Evolutionary conservation across 1,140 invertebrate species (phyloP).

Genomic region (Aphidius gifuensis): DNA sequence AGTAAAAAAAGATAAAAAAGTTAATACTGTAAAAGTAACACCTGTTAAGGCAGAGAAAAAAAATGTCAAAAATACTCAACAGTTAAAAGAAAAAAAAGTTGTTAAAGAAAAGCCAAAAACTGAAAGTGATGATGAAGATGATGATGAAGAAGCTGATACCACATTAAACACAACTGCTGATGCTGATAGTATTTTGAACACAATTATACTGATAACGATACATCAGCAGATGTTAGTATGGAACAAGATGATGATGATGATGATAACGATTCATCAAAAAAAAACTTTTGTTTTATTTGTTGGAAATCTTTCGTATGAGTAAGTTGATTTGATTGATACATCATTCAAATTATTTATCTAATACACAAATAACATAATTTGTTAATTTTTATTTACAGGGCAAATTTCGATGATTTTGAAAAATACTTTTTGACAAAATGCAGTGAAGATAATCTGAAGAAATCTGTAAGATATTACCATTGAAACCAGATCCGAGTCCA

Average conservation of each 20-base stretch:
- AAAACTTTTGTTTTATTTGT: constrained; percentile 56
- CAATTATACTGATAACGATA: neutral
- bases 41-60: no score
- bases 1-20: constrained; percentile 25
- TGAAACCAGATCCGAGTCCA: constrained; percentile 39
- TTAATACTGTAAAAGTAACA: constrained; percentile 12
- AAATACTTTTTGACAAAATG: constrained; percentile 53
- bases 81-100: neutral
- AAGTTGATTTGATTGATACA: constrained; percentile 21
- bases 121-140: constrained; percentile 3
- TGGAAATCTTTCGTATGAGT: constrained; percentile 52
- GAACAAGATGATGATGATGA: constrained; percentile 23
- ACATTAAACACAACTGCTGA: neutral
- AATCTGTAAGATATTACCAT: constrained; percentile 49
- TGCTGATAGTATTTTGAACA: constrained; percentile 5
- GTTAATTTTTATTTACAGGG: constrained; percentile 32
- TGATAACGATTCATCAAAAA: constrained; percentile 48
- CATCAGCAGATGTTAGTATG: constrained; percentile 15
- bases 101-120: neutral
- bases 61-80: neutral
- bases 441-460: constrained; percentile 41
- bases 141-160: neutral
- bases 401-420: constrained; percentile 47
- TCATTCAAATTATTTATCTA: neutral
- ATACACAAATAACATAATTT: constrained; percentile 1